A percentile compares a stretch with the other conserved stretches of the same genome.
These are phyloP conservation scores for Trichomalopsis sarcophagae DNA, from an alignment of 1,140 invertebrate species.

Conservation along the genomic window DNA sequence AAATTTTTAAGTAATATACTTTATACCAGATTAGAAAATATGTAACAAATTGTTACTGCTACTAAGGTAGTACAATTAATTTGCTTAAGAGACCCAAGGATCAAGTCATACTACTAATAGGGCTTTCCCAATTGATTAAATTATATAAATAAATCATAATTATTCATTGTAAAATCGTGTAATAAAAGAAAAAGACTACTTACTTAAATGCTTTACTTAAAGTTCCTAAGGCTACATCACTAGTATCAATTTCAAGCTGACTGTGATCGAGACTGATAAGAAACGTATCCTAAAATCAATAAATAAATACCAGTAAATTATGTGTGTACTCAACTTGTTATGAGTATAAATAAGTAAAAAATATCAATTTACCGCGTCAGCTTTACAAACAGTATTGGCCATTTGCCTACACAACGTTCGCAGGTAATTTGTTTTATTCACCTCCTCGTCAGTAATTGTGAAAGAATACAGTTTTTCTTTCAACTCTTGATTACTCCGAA, in stretches of 20 bases:
- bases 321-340: constrained; percentile 9
- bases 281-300: constrained; percentile 83
- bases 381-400: constrained; percentile 89
- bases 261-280: constrained; percentile 84
- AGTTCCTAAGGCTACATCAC: constrained; percentile 87
- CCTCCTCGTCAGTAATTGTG: constrained; percentile 86
- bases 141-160: constrained; percentile 5
- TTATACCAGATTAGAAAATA: constrained; percentile 22
- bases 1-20: neutral
- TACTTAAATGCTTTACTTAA: constrained; percentile 88
- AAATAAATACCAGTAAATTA: constrained; percentile 54
- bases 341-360: constrained; percentile 29
- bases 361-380: constrained; percentile 80
- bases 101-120: constrained; percentile 9
- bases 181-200: constrained; percentile 61
- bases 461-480: constrained; percentile 94
- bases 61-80: neutral
- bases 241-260: constrained; percentile 89
- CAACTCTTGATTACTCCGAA: constrained; percentile 86
- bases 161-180: neutral
- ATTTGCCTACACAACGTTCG: constrained; percentile 89
- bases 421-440: constrained; percentile 87
- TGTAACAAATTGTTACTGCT: constrained; percentile 20
- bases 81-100: constrained; percentile 16
- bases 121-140: neutral